phyloP scores from a whole-genome alignment of 2,888 invertebrate genomes.

The Nebria brevicollis region DNA sequence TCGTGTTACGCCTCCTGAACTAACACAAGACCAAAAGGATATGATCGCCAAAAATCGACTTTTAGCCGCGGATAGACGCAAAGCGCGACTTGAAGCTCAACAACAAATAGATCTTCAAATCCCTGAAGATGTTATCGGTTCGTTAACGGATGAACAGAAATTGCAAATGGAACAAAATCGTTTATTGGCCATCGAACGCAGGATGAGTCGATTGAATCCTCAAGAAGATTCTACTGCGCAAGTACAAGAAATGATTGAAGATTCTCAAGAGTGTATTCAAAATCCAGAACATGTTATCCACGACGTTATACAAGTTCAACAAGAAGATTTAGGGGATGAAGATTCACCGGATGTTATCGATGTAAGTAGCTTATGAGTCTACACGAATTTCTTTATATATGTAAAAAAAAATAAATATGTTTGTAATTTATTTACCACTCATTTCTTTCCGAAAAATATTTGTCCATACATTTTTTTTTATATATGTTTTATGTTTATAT shows the following conservation, averaged over 20 bases:
- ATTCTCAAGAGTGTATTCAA: too few species aligned
- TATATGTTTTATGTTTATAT: neutral
- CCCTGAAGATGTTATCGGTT: constrained; percentile 51
- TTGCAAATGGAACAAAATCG: constrained; percentile 76
- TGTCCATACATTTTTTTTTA: neutral
- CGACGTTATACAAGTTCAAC: neutral
- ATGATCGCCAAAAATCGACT: constrained; percentile 74
- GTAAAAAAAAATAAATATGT: too few species aligned
- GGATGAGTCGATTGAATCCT: neutral
- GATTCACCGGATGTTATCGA: neutral
- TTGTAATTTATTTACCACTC: too few species aligned
- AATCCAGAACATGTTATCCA: too few species aligned
- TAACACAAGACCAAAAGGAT: constrained; percentile 73
- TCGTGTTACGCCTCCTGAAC: constrained; percentile 57
- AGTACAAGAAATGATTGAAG: too few species aligned
- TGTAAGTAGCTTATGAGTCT: neutral
- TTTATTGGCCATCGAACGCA: constrained; percentile 26
- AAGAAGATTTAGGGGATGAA: neutral
- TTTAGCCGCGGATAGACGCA: constrained; percentile 33
- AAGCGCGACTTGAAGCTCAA: constrained; percentile 33
- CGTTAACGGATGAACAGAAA: constrained; percentile 72
- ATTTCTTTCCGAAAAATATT: too few species aligned
- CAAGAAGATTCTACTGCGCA: neutral
- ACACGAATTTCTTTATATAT: too few species aligned
- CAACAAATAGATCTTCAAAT: constrained; percentile 25